A percentile compares a stretch with the other conserved stretches of the same genome.
Conservation (phyloP, 2,113 vertebrate genomes). For the Turnix velox region DNA sequence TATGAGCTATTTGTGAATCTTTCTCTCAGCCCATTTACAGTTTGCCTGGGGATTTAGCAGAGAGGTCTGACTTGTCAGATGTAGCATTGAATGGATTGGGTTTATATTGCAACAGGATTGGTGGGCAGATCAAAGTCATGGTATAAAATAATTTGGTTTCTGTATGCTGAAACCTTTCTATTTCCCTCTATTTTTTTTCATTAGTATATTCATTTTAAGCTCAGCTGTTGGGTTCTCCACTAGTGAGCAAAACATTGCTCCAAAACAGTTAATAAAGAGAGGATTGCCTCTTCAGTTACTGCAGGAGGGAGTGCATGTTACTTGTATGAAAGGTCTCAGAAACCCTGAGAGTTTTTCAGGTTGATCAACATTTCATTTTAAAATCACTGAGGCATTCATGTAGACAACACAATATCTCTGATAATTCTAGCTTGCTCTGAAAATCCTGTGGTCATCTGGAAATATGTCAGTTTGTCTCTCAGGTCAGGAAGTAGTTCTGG, state of each 20-base stretch:
- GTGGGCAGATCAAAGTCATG: conserved; percentile 22
- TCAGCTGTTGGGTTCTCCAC: conserved; percentile 53
- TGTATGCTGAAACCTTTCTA: not conserved
- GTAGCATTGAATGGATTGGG: not conserved
- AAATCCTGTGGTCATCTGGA: conserved; percentile 65
- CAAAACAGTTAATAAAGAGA: conserved; percentile 37
- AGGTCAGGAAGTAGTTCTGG: conserved; percentile 66
- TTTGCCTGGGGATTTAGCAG: not conserved
- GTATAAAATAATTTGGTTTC: conserved; percentile 20
- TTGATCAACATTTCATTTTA: conserved; percentile 57
- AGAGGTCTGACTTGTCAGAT: not conserved
- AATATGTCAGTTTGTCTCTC: conserved; percentile 65
- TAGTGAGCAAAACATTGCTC: conserved; percentile 41
- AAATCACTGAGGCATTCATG: not conserved
- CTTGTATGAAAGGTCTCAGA: conserved; percentile 23
- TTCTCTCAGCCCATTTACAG: not conserved
- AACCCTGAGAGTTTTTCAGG: conserved; percentile 30
- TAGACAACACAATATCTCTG: not conserved
- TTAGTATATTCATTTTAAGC: conserved; percentile 60
- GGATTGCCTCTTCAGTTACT: conserved; percentile 33
- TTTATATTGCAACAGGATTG: conserved; percentile 8
- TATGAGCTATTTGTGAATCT: rapidly evolving
- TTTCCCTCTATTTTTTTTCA: conserved; percentile 9
- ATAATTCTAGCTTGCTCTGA: conserved; percentile 61
- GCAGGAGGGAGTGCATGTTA: conserved; percentile 26